Conservation (phyloP, 2,888 invertebrate species). For the Drosophila anceps region DNA sequence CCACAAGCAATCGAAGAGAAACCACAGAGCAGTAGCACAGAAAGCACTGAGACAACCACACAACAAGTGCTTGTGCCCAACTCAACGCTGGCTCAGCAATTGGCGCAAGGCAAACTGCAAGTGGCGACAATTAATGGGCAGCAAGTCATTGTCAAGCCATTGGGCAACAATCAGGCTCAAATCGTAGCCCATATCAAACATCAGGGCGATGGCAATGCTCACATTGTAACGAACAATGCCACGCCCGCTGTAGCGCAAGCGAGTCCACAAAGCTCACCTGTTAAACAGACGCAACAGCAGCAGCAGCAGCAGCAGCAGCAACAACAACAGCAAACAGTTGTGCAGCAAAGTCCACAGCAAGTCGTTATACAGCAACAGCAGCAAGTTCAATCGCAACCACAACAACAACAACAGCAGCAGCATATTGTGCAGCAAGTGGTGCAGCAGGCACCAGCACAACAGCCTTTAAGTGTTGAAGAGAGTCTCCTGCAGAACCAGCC, state of each 20-base stretch:
- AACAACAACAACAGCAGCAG: conserved; percentile 52
- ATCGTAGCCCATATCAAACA: conserved; percentile 91
- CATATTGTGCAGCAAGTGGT: conserved; percentile 52
- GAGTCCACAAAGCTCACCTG: conserved; percentile 66
- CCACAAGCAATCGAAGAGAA: conserved; percentile 64
- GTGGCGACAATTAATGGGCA: conserved; percentile 94
- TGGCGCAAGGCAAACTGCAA: conserved; percentile 93
- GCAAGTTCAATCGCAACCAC: conserved; percentile 46
- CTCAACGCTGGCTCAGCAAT: conserved; percentile 91
- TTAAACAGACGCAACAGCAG: conserved; percentile 40
- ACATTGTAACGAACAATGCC: conserved; percentile 83
- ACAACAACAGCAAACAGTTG: conserved; percentile 38
- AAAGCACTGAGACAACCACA: conserved; percentile 66
- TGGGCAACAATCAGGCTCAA: conserved; percentile 92
- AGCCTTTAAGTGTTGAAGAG: conserved; percentile 88
- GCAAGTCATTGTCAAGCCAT: conserved; percentile 92
- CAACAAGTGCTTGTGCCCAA: conserved; percentile 92
- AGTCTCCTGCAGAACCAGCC: conserved; percentile 92
- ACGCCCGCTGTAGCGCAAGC: conserved; percentile 74
- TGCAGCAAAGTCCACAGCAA: conserved; percentile 48
- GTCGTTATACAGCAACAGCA: conserved; percentile 55
- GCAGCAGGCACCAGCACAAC: conserved; percentile 63
- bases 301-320: conserved; percentile 20
- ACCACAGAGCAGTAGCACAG: conserved; percentile 81
- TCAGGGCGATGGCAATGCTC: conserved; percentile 86